Base-by-base conservation (phyloP, 1,140 invertebrate genomes). In the Ceratina calcarata region DNA sequence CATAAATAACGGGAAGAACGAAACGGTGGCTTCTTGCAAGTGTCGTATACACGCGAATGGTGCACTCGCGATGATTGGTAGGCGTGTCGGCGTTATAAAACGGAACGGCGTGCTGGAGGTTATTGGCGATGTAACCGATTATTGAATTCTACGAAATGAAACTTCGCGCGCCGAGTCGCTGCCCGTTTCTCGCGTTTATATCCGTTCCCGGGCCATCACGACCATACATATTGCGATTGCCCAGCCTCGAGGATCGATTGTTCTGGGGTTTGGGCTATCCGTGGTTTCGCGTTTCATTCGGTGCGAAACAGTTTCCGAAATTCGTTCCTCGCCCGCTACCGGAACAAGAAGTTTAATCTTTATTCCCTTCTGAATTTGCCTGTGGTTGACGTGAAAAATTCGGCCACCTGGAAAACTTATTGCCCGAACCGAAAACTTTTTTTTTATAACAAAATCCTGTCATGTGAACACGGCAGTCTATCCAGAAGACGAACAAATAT, bases 131-230 rank as follows among this genome's bases (percentile, higher is more conserved):
- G 84, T 86, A 88, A 89, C 80, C 87, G 86, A 88, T 89, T 84
- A 86, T 85, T 88, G 85, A 85, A 87, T 89, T 87, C 27, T 70
- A 79, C 64, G 81, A 83, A 90, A 89, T 87, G 84, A 88, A 89
- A 88, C 70, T 87, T 82, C 81, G 85, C 84, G 84, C 76, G 82
- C 51, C 57, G 78, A 62, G 53, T 37, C 51, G 61, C 70, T 60
- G 24, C 27, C 51, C 51, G 51, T 74, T 78, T 65, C 20, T 75
- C 65, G 60, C 20, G 67, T 57, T 81, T 77, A 72, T 77, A 70
- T 64, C 64, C 32, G 45, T 37, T 37, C 32, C 15, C 27, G 49
- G 22, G 73, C n/a, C 49, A 58, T 82, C 32, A 37, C 32, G 32
- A 37, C 32, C 32, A 61, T 66, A n/a, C 22, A 55, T n/a, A 78